phyloP scores from a whole-genome alignment of 2,888 invertebrate species.

The Platerodrilus igneus region DNA sequence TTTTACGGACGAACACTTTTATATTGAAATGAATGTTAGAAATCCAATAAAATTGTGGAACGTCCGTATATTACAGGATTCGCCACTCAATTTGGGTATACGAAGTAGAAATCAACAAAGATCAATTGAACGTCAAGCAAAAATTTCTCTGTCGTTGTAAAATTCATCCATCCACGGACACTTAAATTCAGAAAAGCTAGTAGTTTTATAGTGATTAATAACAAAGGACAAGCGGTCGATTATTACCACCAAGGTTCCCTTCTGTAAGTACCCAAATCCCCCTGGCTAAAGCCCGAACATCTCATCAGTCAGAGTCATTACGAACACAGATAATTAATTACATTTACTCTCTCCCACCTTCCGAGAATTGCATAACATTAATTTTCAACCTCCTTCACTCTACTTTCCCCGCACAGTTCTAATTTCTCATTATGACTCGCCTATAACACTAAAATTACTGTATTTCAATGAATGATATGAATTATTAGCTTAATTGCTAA shows the following conservation, averaged over 20 bases:
- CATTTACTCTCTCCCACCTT: slow-evolving; percentile 57
- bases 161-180: no score
- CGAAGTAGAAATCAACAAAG: no score
- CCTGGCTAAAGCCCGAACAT: slow-evolving; percentile 45
- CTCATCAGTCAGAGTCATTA: slow-evolving; percentile 64
- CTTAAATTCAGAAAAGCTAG: no score
- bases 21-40: slow-evolving; percentile 32
- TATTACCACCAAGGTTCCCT: slow-evolving; percentile 39
- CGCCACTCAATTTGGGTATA: background rate
- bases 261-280: slow-evolving; percentile 21
- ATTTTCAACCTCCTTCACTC: slow-evolving; percentile 38
- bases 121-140: no score
- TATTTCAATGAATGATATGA: slow-evolving; percentile 42
- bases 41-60: slow-evolving; percentile 28
- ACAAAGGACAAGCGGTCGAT: slow-evolving; percentile 37
- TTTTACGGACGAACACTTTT: slow-evolving; percentile 29
- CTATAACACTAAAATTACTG: slow-evolving; percentile 39
- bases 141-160: no score
- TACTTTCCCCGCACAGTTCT: slow-evolving; percentile 40
- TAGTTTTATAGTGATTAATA: slow-evolving; percentile 1
- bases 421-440: slow-evolving; percentile 49
- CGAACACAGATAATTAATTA: slow-evolving; percentile 60
- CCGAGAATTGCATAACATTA: slow-evolving; percentile 53
- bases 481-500: slow-evolving; percentile 44
- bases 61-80: slow-evolving; percentile 16